Evolutionary conservation across 2,113 vertebrate genomes (phyloP).

Genomic region (Gadus chalcogrammus): DNA sequence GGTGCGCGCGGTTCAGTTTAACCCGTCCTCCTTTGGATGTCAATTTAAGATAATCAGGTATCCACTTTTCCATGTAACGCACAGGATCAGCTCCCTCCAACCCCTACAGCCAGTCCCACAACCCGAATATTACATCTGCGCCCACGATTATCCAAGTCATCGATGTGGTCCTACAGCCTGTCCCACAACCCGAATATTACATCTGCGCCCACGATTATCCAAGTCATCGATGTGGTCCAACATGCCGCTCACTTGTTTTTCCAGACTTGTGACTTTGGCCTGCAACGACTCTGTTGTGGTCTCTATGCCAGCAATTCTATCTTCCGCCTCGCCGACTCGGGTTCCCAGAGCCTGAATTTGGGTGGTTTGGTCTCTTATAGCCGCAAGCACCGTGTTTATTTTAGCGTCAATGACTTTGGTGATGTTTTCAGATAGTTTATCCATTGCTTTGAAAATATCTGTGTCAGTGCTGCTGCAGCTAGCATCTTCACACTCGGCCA

Average conservation of each 20-base stretch:
- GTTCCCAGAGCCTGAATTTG: neutral
- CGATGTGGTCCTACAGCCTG: no score
- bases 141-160: conserved; percentile 1
- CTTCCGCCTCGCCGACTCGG: neutral
- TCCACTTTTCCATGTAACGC: conserved; percentile 7
- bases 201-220: conserved; percentile 1
- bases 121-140: conserved; percentile 3
- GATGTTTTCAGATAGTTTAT: neutral
- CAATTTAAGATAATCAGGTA: conserved; percentile 13
- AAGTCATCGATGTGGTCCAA: conserved; percentile 5
- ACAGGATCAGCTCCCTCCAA: neutral
- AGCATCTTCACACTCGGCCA: neutral
- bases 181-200: conserved; percentile 1
- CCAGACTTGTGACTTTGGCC: neutral
- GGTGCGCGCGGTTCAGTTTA: conserved; percentile 18
- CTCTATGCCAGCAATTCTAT: neutral
- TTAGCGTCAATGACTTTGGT: neutral
- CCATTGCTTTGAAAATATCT: neutral
- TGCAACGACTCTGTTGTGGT: neutral
- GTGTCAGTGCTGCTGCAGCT: neutral
- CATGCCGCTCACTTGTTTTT: conserved; percentile 2
- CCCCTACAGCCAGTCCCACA: no score
- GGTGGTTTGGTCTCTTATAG: neutral
- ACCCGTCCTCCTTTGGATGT: neutral
- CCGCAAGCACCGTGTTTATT: neutral